Percentiles rank a stretch among this genome's conserved stretches.
phyloP scores from a whole-genome alignment of 1,140 invertebrate genomes.

The Dreissena rostriformis region DNA sequence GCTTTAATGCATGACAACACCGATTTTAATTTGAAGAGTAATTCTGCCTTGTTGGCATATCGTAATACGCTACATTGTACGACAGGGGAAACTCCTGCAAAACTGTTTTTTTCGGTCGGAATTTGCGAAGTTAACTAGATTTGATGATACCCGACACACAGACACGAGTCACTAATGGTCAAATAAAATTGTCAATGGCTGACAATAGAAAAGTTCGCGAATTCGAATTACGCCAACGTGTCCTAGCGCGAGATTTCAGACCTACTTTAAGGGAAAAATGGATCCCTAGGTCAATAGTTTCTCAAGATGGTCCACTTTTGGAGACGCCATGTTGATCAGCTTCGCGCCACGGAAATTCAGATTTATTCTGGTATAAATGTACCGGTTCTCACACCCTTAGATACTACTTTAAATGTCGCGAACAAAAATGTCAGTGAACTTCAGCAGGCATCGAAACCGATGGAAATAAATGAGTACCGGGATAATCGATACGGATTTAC shows the following conservation, averaged over 20 bases:
- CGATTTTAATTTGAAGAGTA: constrained; percentile 49
- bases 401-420: no score
- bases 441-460: no score
- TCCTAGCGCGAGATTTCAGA: background rate
- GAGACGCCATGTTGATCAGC: background rate
- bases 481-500: no score
- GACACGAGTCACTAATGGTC: background rate
- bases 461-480: no score
- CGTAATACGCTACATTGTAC: constrained; percentile 50
- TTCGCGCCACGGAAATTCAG: background rate
- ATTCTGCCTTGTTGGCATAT: constrained; percentile 53
- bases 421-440: no score
- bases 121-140: constrained; percentile 4
- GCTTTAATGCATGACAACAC: constrained; percentile 15
- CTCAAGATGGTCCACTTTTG: background rate
- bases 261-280: background rate
- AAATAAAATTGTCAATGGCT: constrained; percentile 7
- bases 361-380: no score
- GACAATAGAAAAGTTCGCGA: background rate
- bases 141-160: constrained; percentile 21
- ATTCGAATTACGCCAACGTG: background rate
- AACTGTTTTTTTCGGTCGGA: constrained; percentile 29
- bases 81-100: constrained; percentile 51
- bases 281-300: background rate
- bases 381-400: no score